A percentile compares a stretch with the other conserved stretches of the same genome.
Conservation (phyloP, 1,140 invertebrate species). For the Stenopsyche tienmushanensis region DNA sequence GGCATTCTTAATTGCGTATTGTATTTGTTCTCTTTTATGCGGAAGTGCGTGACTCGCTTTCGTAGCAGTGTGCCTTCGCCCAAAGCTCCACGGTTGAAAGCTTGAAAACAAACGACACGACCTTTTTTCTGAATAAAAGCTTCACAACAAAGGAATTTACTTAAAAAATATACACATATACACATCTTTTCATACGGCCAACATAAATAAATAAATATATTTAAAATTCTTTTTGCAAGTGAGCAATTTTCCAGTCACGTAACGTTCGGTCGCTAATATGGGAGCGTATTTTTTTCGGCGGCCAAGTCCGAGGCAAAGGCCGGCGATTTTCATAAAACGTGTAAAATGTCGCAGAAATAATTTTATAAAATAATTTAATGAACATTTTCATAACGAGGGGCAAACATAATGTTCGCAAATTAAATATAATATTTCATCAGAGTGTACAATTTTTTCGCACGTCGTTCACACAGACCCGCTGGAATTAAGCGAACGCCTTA, state of each 20-base stretch:
- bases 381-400: no score
- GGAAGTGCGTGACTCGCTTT: constrained; percentile 40
- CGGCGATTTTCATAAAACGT: no score
- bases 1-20: constrained; percentile 40
- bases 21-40: constrained; percentile 37
- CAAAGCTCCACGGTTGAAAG: constrained; percentile 6
- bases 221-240: background rate
- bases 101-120: constrained; percentile 24
- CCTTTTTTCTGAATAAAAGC: constrained; percentile 27
- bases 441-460: background rate
- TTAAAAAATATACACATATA: constrained; percentile 14
- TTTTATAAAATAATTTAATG: no score
- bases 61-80: background rate
- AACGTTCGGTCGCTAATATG: background rate
- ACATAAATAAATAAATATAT: background rate
- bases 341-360: no score
- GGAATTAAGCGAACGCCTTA: no score
- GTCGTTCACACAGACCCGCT: no score
- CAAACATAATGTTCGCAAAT: no score
- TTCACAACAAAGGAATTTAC: constrained; percentile 26
- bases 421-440: no score
- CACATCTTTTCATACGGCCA: background rate
- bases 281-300: no score
- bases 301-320: no score
- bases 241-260: constrained; percentile 2